Evolutionary conservation across 2,888 invertebrate species (phyloP).

Genomic region (Diogma glabrata): DNA sequence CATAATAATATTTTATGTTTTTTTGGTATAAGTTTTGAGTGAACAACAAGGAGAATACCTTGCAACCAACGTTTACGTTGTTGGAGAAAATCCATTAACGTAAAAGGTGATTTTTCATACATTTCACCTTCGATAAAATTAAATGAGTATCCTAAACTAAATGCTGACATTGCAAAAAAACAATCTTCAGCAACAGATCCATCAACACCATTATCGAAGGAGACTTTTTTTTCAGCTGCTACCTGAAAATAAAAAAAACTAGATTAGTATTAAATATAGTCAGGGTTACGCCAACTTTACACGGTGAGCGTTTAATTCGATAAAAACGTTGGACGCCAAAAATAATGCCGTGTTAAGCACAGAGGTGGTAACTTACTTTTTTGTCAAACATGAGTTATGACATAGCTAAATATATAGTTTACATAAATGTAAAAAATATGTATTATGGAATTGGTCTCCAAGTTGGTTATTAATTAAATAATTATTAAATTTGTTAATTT

Average conservation of each 20-base stretch:
- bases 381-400: too few relatives aligned
- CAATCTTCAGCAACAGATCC: constrained; percentile 98
- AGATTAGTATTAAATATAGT: not conserved
- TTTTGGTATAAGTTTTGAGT: constrained; percentile 71
- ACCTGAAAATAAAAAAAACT: constrained; percentile 45
- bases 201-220: constrained; percentile 92
- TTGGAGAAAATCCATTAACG: constrained; percentile 87
- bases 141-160: constrained; percentile 79
- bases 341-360: too few relatives aligned
- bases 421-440: too few relatives aligned
- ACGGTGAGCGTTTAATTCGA: not conserved
- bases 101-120: constrained; percentile 98
- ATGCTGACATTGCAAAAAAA: constrained; percentile 93
- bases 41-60: constrained; percentile 79
- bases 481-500: too few relatives aligned
- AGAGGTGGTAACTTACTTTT: too few relatives aligned
- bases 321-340: too few relatives aligned
- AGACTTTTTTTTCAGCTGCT: constrained; percentile 79
- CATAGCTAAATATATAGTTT: too few relatives aligned
- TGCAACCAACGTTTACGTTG: constrained; percentile 95
- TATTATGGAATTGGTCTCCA: too few relatives aligned
- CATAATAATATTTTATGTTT: constrained; percentile 69
- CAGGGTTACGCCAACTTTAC: not conserved
- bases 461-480: too few relatives aligned
- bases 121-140: constrained; percentile 96